These are phyloP conservation scores for Andrena fulva DNA, from an alignment of 2,888 invertebrate species.

Conservation along the genomic window DNA sequence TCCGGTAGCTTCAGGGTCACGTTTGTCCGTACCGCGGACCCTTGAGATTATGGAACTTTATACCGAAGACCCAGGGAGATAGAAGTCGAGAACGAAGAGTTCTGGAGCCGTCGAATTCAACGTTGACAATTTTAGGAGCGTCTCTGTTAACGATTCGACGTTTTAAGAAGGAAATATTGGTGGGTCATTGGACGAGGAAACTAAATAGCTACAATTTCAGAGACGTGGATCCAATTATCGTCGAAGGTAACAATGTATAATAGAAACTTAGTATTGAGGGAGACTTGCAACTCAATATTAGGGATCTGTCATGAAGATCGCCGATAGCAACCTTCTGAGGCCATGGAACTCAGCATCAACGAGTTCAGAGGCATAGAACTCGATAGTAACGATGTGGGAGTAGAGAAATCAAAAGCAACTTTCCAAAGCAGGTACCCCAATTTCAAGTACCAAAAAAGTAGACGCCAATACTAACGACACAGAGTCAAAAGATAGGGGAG, in stretches of 20 bases:
- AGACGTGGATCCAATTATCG: too few relatives aligned
- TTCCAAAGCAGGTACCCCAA: neutral
- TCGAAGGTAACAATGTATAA: too few relatives aligned
- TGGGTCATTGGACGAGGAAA: too few relatives aligned
- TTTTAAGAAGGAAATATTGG: too few relatives aligned
- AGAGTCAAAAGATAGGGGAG: neutral
- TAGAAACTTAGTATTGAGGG: too few relatives aligned
- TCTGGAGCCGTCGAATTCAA: neutral
- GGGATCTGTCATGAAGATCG: too few relatives aligned
- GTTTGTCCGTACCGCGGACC: neutral
- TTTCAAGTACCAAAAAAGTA: neutral
- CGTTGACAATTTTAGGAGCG: neutral
- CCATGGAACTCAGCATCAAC: neutral
- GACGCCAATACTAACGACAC: neutral
- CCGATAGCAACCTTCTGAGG: too few relatives aligned
- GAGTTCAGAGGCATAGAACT: neutral
- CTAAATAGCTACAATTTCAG: too few relatives aligned
- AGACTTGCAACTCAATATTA: too few relatives aligned
- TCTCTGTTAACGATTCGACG: neutral
- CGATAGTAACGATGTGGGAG: neutral
- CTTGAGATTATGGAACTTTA: slow-evolving; percentile 4
- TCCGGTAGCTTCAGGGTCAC: neutral
- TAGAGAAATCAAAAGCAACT: neutral
- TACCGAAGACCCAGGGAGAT: neutral
- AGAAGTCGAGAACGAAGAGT: neutral